phyloP scores from a whole-genome alignment of 2,888 invertebrate genomes.

The Mesorhabditis spiculigera region DNA sequence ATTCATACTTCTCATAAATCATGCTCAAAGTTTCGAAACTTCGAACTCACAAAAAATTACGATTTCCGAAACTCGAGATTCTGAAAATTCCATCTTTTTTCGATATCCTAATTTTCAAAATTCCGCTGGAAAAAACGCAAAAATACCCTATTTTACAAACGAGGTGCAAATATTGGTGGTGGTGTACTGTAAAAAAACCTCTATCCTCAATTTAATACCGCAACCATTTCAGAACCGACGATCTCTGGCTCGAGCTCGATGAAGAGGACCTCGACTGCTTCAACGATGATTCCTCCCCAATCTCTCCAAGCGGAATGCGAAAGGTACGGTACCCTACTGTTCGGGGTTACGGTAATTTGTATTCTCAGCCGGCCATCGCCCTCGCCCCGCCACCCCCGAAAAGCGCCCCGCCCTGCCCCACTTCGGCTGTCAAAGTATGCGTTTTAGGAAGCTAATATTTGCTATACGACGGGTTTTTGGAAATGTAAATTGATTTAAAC shows the following conservation, averaged over 20 bases:
- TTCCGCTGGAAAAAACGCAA: background rate
- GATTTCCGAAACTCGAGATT: background rate
- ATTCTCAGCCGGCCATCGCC: conserved; percentile 3
- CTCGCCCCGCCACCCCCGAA: background rate
- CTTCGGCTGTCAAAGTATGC: background rate
- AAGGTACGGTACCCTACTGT: background rate
- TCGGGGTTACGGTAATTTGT: background rate
- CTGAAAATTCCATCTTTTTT: background rate
- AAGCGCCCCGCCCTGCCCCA: background rate
- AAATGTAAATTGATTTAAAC: no score
- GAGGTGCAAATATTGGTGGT: no score
- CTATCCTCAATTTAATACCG: background rate
- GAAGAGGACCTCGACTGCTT: conserved; percentile 33
- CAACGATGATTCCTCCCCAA: background rate
- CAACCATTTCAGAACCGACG: conserved; percentile 47
- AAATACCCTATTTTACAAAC: no score
- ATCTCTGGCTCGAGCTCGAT: conserved; percentile 46
- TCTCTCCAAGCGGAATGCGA: background rate
- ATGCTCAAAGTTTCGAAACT: no score
- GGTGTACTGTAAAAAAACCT: no score
- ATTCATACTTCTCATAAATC: no score
- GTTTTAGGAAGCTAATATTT: background rate
- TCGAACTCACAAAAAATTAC: no score
- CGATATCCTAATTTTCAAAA: background rate
- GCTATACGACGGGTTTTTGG: background rate